Percentiles rank a stretch among this genome's conserved stretches.
Conservation (phyloP, 2,113 vertebrate genomes). For the Dascyllus trimaculatus region DNA sequence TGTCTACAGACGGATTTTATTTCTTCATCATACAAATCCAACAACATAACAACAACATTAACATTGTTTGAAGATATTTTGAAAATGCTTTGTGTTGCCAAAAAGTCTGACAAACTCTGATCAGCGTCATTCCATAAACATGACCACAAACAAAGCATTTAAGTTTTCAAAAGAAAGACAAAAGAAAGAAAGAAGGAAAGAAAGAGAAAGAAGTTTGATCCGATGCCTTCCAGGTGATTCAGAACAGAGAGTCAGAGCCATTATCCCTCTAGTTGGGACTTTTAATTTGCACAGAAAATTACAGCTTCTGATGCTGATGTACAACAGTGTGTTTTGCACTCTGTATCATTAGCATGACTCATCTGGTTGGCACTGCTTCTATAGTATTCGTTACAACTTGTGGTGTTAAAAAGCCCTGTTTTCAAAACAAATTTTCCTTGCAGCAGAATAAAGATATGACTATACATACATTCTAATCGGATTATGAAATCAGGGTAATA, state of each 20-base stretch:
- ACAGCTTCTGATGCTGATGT: slow-evolving; percentile 21
- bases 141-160: too few species aligned
- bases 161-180: too few species aligned
- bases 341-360: slow-evolving; percentile 11
- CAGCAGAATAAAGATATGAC: not conserved
- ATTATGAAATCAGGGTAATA: not conserved
- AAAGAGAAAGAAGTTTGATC: not conserved
- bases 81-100: too few species aligned
- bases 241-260: slow-evolving; percentile 6
- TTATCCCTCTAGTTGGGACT: slow-evolving; percentile 6
- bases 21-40: too few species aligned
- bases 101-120: too few species aligned
- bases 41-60: too few species aligned
- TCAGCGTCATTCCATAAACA: too few species aligned
- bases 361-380: not conserved
- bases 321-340: slow-evolving; percentile 2
- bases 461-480: not conserved
- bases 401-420: not conserved
- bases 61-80: too few species aligned
- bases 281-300: slow-evolving; percentile 47
- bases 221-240: not conserved
- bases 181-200: not conserved
- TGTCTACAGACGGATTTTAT: too few species aligned
- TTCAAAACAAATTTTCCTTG: not conserved
- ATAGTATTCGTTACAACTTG: not conserved